Conservation (phyloP, 2,797 vertebrate species). For the Sitta carolinensis region DNA sequence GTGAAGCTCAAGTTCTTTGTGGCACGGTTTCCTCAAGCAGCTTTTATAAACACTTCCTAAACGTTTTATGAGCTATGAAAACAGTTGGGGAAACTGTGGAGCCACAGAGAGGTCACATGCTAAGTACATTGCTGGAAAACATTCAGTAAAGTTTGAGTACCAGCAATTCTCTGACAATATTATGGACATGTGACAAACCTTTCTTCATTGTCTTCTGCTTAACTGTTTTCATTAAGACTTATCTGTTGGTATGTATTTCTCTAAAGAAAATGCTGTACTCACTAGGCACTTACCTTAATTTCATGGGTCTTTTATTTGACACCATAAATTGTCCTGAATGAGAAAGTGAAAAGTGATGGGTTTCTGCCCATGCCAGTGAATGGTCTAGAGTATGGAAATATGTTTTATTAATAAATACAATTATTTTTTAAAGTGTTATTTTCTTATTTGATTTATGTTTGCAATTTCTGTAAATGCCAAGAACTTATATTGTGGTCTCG, state of each 20-base stretch:
- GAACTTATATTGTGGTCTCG: background rate
- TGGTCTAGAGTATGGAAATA: conserved; percentile 30
- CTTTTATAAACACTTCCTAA: conserved; percentile 78
- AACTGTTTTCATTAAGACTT: conserved; percentile 38
- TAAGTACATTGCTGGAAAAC: conserved; percentile 72
- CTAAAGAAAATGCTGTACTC: background rate
- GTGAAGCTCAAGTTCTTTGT: conserved; percentile 71
- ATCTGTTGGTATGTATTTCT: conserved; percentile 11
- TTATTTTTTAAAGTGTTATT: background rate
- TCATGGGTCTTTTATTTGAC: background rate
- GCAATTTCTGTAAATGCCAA: conserved; percentile 42
- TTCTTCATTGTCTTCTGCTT: conserved; percentile 2
- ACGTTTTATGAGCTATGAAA: conserved; percentile 77
- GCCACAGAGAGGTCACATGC: conserved; percentile 71
- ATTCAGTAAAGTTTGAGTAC: conserved; percentile 29
- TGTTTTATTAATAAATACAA: conserved; percentile 10
- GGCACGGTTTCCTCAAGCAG: conserved; percentile 69
- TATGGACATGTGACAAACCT: background rate
- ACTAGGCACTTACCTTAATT: background rate
- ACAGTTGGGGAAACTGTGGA: conserved; percentile 66
- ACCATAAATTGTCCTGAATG: background rate
- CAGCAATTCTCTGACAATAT: background rate
- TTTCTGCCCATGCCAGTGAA: background rate
- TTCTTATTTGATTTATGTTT: conserved; percentile 54
- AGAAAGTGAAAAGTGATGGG: background rate